A percentile compares a stretch with the other conserved stretches of the same genome.
phyloP scores from a whole-genome alignment of 2,888 invertebrate species.

The Erpobdella octoculata region DNA sequence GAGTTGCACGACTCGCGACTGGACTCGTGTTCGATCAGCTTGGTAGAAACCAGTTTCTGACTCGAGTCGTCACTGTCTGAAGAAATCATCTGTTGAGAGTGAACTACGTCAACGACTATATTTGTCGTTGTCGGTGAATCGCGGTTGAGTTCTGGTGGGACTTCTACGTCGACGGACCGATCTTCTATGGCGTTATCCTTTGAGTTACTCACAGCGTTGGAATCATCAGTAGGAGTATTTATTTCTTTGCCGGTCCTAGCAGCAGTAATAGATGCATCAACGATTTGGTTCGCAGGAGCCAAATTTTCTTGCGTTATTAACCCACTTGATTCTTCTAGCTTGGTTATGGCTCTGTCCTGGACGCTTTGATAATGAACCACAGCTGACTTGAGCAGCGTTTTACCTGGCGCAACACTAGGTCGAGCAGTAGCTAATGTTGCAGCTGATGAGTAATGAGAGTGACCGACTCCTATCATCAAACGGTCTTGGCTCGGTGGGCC shows the following conservation, averaged over 20 bases:
- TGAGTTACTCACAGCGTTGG: background rate
- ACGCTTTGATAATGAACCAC: slow-evolving; percentile 47
- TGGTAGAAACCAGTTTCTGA: no score
- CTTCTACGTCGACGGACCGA: no score
- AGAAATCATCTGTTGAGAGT: no score
- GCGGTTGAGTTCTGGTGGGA: no score
- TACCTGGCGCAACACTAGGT: background rate
- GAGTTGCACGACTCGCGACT: no score
- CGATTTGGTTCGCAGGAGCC: background rate
- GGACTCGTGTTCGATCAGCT: no score
- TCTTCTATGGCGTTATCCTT: no score
- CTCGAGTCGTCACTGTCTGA: no score
- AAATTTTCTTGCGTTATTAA: background rate
- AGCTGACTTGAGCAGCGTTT: slow-evolving; percentile 30
- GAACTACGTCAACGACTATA: no score
- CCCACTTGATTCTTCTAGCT: slow-evolving; percentile 31
- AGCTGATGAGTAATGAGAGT: background rate
- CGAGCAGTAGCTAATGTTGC: background rate
- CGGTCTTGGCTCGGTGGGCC: slow-evolving; percentile 22
- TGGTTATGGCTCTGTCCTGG: slow-evolving; percentile 47
- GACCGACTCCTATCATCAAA: background rate
- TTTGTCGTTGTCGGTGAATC: no score
- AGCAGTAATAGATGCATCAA: no score
- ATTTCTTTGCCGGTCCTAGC: background rate
- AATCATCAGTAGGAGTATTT: background rate